Base-by-base conservation (phyloP, 2,113 vertebrate species). In the Chloropsis cyanopogon region DNA sequence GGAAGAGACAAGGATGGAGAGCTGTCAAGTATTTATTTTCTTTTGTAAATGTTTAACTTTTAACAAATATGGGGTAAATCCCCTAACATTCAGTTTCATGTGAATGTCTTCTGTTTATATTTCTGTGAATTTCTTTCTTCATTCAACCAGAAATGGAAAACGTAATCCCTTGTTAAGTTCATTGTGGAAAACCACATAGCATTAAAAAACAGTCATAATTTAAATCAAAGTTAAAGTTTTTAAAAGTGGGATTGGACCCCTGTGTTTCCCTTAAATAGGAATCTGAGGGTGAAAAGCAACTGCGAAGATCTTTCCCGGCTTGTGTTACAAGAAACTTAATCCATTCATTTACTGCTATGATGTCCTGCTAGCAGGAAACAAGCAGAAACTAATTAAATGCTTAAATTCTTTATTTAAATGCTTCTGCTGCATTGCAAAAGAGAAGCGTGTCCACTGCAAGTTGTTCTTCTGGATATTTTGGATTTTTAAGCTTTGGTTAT, bases 321-420 rank as follows among this genome's bases (percentile, higher is more conserved):
- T 91, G 69, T 5, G 3, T 88, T 95, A 80, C 57, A 82, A 92
- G 77, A 89, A 96, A 91, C 84, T 93, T 96, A 96, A 97, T 97
- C 95, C 94, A 85, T 97, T 97, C 96, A 92, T 86, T 95, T 83
- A 93, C 69, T 86, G 75, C 82, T 22, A 14, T 90, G 88, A 88
- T 95, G 65, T 92, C 87, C 79, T 97, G 93, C 87, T 96, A 96
- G 73, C 69, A 90, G 87, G 84, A 96, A 96, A 82, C 61, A 92
- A 97, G 76, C 66, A 85, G n/a, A 92, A 78, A 94, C 50, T 96
- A 97, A 97, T 97, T 95, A 97, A 97, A 94, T 86, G 82, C 41
- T 94, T 95, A 19, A 73, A 25, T 95, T 97, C 69, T 95, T 96
- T 93, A 94, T 96, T 94, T 93, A 95, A 97, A 97, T 92, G 24